phyloP scores from a whole-genome alignment of 2,113 vertebrate genomes.

The Alces alces region DNA sequence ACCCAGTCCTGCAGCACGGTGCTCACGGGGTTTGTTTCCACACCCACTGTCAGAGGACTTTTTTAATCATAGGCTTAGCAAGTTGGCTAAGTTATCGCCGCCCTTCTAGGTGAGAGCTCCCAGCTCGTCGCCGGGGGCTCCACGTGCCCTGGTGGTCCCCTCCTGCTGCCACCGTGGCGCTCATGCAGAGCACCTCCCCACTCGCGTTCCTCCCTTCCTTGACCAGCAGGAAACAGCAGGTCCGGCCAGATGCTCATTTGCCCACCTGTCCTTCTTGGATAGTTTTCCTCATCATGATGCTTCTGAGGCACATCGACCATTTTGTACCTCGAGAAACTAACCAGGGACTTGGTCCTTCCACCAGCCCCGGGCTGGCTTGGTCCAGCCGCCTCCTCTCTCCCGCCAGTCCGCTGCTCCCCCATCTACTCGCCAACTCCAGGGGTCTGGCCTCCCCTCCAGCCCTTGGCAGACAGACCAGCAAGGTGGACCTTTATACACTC shows the following conservation, averaged over 20 bases:
- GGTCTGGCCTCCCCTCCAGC: not conserved
- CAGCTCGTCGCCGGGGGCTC: not conserved
- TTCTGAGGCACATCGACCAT: not conserved
- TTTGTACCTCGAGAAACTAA: slow-evolving; percentile 30
- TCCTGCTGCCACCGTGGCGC: not conserved
- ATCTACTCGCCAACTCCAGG: not conserved
- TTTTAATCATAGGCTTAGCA: not conserved
- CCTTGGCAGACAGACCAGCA: slow-evolving; percentile 39
- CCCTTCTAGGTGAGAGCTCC: not conserved
- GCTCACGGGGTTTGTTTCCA: slow-evolving; percentile 30
- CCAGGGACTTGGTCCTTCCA: slow-evolving; percentile 35
- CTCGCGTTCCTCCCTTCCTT: not conserved
- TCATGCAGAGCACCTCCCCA: not conserved
- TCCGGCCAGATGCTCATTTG: not conserved
- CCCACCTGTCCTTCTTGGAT: not conserved
- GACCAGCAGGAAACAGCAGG: slow-evolving; percentile 22
- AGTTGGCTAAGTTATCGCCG: not conserved
- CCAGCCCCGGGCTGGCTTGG: not conserved
- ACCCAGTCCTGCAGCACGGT: slow-evolving; percentile 43
- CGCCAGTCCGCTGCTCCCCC: not conserved
- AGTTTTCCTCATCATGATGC: not conserved
- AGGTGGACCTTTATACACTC: slow-evolving; percentile 4
- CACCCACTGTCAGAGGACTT: slow-evolving; percentile 26
- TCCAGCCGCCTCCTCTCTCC: not conserved
- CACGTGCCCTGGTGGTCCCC: not conserved